These are phyloP conservation scores for Antennarius maculatus DNA, from an alignment of 2,797 vertebrate genomes.

Conservation along the genomic window DNA sequence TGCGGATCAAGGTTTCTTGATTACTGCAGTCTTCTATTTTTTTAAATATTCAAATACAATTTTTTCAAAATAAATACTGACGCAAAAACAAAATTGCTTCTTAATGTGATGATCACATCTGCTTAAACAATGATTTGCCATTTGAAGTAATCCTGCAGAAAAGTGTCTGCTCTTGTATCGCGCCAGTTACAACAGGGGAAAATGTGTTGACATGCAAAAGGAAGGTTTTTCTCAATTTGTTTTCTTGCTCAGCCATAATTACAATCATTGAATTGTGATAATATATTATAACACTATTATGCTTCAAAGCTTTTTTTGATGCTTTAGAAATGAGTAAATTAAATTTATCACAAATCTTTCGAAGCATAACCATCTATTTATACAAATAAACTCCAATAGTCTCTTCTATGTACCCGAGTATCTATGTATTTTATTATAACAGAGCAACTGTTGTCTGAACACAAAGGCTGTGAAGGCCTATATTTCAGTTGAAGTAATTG, in stretches of 20 bases:
- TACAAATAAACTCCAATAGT: conserved; percentile 1
- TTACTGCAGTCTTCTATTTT: background rate
- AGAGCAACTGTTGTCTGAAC: conserved; percentile 56
- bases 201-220: conserved; percentile 11
- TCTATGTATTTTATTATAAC: conserved; percentile 52
- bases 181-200: conserved; percentile 22
- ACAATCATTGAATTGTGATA: conserved; percentile 52
- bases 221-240: conserved; percentile 49
- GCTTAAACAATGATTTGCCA: conserved; percentile 14
- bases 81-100: too few relatives aligned
- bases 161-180: conserved; percentile 3
- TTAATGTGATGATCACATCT: background rate
- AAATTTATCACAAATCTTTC: conserved; percentile 57
- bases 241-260: conserved; percentile 43
- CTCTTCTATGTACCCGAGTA: conserved; percentile 41
- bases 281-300: conserved; percentile 61
- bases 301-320: conserved; percentile 38
- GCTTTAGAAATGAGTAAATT: conserved; percentile 53
- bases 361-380: conserved; percentile 31
- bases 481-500: conserved; percentile 71
- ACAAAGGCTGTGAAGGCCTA: conserved; percentile 60
- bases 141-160: conserved; percentile 11
- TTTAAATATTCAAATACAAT: too few relatives aligned
- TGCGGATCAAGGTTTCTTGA: background rate
- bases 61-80: too few relatives aligned